Evolutionary conservation across 1,140 invertebrate genomes (phyloP).

Genomic region (Drosophila mauritiana): DNA sequence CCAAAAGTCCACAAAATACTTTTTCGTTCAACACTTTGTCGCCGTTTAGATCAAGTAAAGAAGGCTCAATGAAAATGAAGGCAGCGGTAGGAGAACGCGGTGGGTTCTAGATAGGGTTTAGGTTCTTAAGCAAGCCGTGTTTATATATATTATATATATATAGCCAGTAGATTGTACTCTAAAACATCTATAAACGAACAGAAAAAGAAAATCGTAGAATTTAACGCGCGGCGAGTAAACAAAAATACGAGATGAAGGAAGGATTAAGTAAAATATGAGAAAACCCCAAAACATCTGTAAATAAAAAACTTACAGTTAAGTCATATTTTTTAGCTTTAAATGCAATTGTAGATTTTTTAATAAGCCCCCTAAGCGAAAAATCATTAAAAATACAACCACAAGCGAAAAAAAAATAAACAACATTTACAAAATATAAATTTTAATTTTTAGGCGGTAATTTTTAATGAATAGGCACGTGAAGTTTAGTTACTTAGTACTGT

Average conservation of each 20-base stretch:
- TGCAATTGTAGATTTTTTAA: conserved; percentile 83
- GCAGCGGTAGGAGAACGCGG: conserved; percentile 15
- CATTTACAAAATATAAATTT: conserved; percentile 68
- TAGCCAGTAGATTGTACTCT: conserved; percentile 77
- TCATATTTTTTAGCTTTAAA: conserved; percentile 82
- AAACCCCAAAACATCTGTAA: conserved; percentile 42
- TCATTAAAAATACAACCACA: conserved; percentile 42
- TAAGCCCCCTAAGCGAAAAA: conserved; percentile 49
- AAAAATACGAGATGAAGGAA: conserved; percentile 39
- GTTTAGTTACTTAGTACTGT: conserved; percentile 80
- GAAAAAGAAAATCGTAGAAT: conserved; percentile 62
- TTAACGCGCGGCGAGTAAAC: conserved; percentile 67
- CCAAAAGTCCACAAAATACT: conserved; percentile 45
- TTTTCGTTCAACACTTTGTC: conserved; percentile 57
- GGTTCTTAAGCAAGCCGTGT: conserved; percentile 67
- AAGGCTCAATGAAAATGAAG: conserved; percentile 15
- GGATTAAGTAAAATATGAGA: conserved; percentile 40
- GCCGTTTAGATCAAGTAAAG: conserved; percentile 49
- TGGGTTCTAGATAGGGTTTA: conserved; percentile 71
- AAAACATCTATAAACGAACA: conserved; percentile 45
- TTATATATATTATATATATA: conserved; percentile 69
- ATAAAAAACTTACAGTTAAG: conserved; percentile 72
- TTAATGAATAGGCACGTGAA: conserved; percentile 69
- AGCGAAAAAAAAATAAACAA: conserved; percentile 40
- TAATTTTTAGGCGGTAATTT: conserved; percentile 74